Base-by-base conservation (phyloP, 2,797 vertebrate species). In the Peromyscus melanophrys region DNA sequence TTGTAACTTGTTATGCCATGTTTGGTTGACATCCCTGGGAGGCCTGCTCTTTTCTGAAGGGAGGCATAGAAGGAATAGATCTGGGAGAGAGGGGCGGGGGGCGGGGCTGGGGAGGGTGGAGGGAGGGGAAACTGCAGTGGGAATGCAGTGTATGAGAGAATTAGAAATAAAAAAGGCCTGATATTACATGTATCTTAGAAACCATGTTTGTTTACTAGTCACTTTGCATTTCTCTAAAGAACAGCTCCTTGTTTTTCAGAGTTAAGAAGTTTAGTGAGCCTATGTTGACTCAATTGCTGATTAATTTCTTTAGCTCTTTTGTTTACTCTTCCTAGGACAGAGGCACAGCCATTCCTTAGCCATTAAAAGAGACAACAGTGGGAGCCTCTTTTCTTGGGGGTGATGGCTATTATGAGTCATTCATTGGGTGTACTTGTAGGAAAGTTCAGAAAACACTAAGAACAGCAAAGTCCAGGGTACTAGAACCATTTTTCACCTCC, bases 361-460 rank as follows among this genome's bases (percentile, higher is more conserved):
- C 10, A 75, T 29, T 52, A 89, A 21, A 84, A 69, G 14, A 75
- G 17, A 37, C 31, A 95, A 40, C 40, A 94, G 81, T 43, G 2
- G 57, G 1, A 85, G 52, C 31, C 19, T 25, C 3, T 85, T 49
- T 67, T 49, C 83, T 85, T 85, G 52, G 67, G 55, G 16, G 81
- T 96, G 93, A 78, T 77, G 29, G 40, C 14, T 37, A 49, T 3
- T 73, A 65, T 87, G 52, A 59, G 37, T 91, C 55, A 71, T 83
- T 96, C n/a, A 21, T 27, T 80, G 29, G 31, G 1, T 86, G 78
- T 93, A 65, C 34, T 43, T 88, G 9, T 8, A 59, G 5, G 61
- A 7, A 89, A 93, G 57, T 83, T 94, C 4, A 34, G 90, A 92
- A 95, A 95, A 95, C 90, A 65, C 40, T 59, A 65, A 93, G 23